phyloP scores from a whole-genome alignment of 2,888 invertebrate genomes.

The Caenorhabditis sp. region DNA sequence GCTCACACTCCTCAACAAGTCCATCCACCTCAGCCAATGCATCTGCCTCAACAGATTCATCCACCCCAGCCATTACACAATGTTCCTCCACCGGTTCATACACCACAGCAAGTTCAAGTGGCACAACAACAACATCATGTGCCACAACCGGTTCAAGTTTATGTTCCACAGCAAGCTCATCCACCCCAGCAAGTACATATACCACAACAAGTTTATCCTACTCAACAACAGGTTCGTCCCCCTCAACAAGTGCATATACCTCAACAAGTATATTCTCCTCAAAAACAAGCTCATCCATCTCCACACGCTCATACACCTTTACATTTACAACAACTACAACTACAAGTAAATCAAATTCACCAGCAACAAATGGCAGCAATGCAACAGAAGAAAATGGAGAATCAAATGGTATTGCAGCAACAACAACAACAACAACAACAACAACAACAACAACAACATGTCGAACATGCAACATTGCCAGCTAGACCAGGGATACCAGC shows the following conservation, averaged over 20 bases:
- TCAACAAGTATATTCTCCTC: too few relatives aligned
- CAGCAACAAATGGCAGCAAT: too few relatives aligned
- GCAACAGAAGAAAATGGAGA: too few relatives aligned
- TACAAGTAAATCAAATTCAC: background rate
- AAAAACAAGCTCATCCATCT: background rate
- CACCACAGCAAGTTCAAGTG: background rate
- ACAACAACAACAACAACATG: background rate
- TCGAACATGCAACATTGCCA: too few relatives aligned
- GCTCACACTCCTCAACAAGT: too few relatives aligned
- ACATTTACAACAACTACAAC: background rate
- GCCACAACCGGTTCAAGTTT: background rate
- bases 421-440: background rate
- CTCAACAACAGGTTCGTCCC: too few relatives aligned
- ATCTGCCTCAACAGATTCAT: too few relatives aligned
- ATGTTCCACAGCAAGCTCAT: background rate
- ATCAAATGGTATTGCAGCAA: background rate
- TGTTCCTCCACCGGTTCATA: too few relatives aligned
- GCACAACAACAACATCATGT: background rate
- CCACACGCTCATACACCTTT: background rate
- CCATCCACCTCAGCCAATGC: too few relatives aligned
- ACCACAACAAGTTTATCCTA: background rate
- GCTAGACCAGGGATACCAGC: too few relatives aligned
- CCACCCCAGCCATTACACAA: too few relatives aligned
- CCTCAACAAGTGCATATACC: background rate
- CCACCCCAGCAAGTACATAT: background rate